Base-by-base conservation (phyloP, 2,797 vertebrate species). In the Synanceia verrucosa region DNA sequence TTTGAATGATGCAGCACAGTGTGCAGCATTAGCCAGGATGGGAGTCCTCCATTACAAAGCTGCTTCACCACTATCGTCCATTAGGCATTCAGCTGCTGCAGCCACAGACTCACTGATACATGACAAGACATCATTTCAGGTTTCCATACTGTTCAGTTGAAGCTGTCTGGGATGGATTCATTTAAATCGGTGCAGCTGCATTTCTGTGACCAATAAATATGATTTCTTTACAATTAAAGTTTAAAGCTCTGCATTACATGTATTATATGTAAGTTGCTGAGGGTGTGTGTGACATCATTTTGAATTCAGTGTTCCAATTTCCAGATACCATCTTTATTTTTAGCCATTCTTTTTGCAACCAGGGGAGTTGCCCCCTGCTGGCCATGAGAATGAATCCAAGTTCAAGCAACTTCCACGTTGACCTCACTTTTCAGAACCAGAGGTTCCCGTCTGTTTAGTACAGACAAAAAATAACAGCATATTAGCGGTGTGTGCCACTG, bases 11-110 rank as follows among this genome's bases (percentile, higher is more conserved):
- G 36, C 23, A 50, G 14, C 33, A 26, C 16, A 34, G 18, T 34
- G 41, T 37, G 24, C 44, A 59, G 46, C 41, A 19, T 62, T 31
- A 71, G 16, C 64, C 61, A 34, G 19, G 31, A 55, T 21, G 11
- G 12, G 23, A 5, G 28, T 56, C 44, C 31, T 67, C 46, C 55
- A 61, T 73, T 67, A 64, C 66, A 36, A 33, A 73, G 55, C 61
- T 58, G 37, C 44, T 24, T 60, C 62, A 5, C 52, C 41, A 65
- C 24, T 57, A 23, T 53, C 75, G 16, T 65, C 56, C 52, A 11
- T 64, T 16, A 50, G 56, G 18, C 31, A 36, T 65, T 50, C 56
- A 53, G 67, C 47, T 58, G 36, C 68, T 57, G 44, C 33, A 58
- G 47, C 39, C 52, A 24, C 19, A 1, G 29, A 6, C 29, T 26